These are phyloP conservation scores for Microctonus hyperodae DNA, from an alignment of 2,888 invertebrate genomes.

Conservation along the genomic window DNA sequence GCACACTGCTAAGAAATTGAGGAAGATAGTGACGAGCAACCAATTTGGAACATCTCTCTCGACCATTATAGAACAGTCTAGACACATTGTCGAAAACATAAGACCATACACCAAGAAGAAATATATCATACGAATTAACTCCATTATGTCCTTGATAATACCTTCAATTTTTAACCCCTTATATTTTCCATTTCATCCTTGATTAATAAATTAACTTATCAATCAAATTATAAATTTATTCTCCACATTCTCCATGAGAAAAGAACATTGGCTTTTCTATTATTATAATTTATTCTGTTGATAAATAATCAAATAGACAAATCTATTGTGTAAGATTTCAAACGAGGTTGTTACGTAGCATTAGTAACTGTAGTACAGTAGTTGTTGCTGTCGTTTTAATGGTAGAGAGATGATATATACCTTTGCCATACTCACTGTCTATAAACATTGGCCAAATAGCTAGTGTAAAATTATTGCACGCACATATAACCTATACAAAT, in stretches of 20 bases:
- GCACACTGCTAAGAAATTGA: conserved; percentile 40
- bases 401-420: conserved; percentile 1
- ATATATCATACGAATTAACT: not conserved
- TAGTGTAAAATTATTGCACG: conserved; percentile 25
- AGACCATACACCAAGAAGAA: conserved; percentile 37
- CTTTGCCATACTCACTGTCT: not conserved
- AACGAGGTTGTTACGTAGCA: not conserved
- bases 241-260: too few species aligned
- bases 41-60: conserved; percentile 56
- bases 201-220: too few species aligned
- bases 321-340: conserved; percentile 12
- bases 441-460: conserved; percentile 12
- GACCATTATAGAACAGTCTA: conserved; percentile 60
- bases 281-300: not conserved
- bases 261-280: too few species aligned
- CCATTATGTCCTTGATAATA: not conserved
- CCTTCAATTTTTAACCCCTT: not conserved
- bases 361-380: not conserved
- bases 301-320: not conserved
- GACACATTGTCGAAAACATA: conserved; percentile 59
- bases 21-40: conserved; percentile 38
- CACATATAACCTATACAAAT: conserved; percentile 23
- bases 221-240: not conserved
- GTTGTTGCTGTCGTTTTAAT: not conserved
- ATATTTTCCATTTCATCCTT: too few species aligned